Evolutionary conservation across 1,140 invertebrate species (phyloP).

Genomic region (Zaprionus capensis): DNA sequence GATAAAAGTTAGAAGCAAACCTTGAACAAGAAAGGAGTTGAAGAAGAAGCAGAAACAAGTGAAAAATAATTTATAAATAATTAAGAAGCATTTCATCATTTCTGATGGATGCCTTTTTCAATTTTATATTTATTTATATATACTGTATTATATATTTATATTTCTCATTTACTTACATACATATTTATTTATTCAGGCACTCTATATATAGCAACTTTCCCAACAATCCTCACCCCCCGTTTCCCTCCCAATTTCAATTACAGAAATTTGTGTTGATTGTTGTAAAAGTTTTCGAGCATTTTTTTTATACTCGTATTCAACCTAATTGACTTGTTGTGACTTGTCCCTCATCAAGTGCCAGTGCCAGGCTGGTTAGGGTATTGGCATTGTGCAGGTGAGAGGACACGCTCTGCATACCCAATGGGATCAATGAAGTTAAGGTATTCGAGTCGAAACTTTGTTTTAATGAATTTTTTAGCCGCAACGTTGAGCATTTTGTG

Average conservation of each 20-base stretch:
- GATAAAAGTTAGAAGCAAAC: not conserved
- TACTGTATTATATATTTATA: not conserved
- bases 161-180: not conserved
- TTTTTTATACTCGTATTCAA: not conserved
- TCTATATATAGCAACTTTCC: not conserved
- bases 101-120: no score
- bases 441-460: constrained; percentile 49
- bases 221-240: not conserved
- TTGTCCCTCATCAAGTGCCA: constrained; percentile 2
- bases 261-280: not conserved
- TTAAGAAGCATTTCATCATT: not conserved
- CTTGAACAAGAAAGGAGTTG: not conserved
- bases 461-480: constrained; percentile 78
- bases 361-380: not conserved
- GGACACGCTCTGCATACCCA: not conserved
- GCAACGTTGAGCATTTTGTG: constrained; percentile 63
- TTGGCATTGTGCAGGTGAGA: not conserved
- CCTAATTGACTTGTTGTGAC: constrained; percentile 1
- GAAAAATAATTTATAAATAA: not conserved
- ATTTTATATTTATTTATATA: not conserved
- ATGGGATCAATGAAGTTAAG: not conserved
- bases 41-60: not conserved
- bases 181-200: not conserved
- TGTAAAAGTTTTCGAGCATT: not conserved
- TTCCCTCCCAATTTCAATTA: not conserved